These are phyloP conservation scores for Colossoma macropomum DNA, from an alignment of 2,113 vertebrate genomes.

Conservation along the genomic window DNA sequence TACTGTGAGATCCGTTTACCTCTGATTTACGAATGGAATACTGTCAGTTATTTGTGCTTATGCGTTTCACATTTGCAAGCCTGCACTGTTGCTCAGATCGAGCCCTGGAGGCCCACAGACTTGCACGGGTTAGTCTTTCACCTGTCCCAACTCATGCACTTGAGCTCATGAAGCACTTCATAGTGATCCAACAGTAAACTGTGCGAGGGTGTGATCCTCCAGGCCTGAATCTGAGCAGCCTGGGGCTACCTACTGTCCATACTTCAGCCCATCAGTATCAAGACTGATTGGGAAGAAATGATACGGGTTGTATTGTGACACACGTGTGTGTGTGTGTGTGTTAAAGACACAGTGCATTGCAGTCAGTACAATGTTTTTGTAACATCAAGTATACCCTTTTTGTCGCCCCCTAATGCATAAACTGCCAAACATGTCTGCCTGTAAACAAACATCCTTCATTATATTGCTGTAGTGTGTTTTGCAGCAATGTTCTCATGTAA, in stretches of 20 bases:
- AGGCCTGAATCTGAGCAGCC: conserved; percentile 14
- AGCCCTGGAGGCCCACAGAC: neutral
- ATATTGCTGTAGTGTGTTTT: conserved; percentile 5
- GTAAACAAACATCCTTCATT: conserved; percentile 29
- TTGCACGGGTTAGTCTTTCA: neutral
- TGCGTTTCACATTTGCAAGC: neutral
- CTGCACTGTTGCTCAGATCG: neutral
- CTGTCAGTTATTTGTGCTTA: conserved; percentile 4
- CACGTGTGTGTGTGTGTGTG: neutral
- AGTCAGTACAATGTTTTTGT: conserved; percentile 1
- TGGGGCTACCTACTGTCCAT: neutral
- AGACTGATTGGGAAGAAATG: neutral
- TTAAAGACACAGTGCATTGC: neutral
- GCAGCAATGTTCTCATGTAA: neutral
- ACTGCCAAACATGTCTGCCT: conserved; percentile 49
- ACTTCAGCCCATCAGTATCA: neutral
- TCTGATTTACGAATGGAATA: conserved; percentile 34
- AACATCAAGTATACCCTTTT: conserved; percentile 7
- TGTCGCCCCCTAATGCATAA: conserved; percentile 18
- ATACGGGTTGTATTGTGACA: conserved; percentile 27
- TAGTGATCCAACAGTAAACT: neutral
- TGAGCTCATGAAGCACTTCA: conserved; percentile 2
- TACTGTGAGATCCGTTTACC: conserved; percentile 53
- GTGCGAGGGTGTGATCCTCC: neutral
- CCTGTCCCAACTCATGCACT: neutral